phyloP scores from a whole-genome alignment of 1,140 invertebrate genomes.

The Ceratosolen fusciceps region DNA sequence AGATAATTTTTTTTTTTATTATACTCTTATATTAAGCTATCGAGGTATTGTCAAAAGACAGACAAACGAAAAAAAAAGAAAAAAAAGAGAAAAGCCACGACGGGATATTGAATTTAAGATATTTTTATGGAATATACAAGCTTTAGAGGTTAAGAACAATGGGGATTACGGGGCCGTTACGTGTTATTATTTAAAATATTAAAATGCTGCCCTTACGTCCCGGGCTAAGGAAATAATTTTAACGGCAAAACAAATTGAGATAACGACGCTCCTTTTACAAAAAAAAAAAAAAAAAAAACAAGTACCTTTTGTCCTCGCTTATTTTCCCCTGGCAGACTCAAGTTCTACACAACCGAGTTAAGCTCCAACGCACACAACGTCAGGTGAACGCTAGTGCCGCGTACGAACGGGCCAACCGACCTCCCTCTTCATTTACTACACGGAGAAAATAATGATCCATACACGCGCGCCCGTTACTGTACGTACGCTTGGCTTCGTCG shows the following conservation, averaged over 20 bases:
- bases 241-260: constrained; percentile 7
- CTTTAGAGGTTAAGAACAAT: not conserved
- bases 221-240: constrained; percentile 8
- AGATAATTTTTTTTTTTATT: too few relatives aligned
- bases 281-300: too few relatives aligned
- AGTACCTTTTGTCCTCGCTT: constrained; percentile 20
- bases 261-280: not conserved
- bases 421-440: too few relatives aligned
- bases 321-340: constrained; percentile 6
- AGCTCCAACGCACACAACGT: not conserved
- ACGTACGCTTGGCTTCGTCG: too few relatives aligned
- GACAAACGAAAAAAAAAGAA: too few relatives aligned
- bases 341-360: constrained; percentile 26
- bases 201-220: constrained; percentile 33
- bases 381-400: constrained; percentile 32
- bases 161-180: not conserved
- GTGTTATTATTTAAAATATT: not conserved
- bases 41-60: too few relatives aligned
- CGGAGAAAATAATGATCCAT: too few relatives aligned
- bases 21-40: too few relatives aligned
- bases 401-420: too few relatives aligned
- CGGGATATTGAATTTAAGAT: not conserved
- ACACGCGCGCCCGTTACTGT: too few relatives aligned
- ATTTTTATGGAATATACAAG: not conserved
- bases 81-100: too few relatives aligned